Percentiles rank a stretch among this genome's conserved stretches.
phyloP scores from a whole-genome alignment of 2,113 vertebrate genomes.

The Todiramphus saurophagus region DNA sequence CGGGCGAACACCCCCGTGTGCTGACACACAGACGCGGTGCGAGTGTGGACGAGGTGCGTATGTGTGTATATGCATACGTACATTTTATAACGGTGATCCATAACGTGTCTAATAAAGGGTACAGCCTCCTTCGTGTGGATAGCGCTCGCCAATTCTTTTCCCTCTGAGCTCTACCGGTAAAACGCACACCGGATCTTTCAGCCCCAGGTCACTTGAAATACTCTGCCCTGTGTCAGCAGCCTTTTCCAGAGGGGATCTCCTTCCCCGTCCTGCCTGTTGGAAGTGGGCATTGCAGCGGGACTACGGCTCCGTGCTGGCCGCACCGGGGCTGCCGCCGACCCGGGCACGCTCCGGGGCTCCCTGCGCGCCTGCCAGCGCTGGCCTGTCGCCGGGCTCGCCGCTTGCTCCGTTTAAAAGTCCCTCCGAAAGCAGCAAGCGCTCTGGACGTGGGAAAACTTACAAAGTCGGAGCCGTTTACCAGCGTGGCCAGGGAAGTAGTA shows the following conservation, averaged over 20 bases:
- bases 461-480: not conserved
- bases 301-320: not conserved
- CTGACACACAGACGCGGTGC: not conserved
- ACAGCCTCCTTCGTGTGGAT: not conserved
- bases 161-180: not conserved
- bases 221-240: not conserved
- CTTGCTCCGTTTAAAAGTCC: not conserved
- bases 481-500: not conserved
- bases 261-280: not conserved
- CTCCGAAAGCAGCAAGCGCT: not conserved
- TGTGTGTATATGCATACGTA: accelerated
- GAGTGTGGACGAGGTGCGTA: too few species aligned
- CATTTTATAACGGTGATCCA: not conserved
- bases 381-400: not conserved
- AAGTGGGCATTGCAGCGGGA: not conserved
- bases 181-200: not conserved
- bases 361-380: not conserved
- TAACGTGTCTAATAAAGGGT: not conserved
- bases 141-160: not conserved
- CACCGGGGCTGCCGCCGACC: not conserved
- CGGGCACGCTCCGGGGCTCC: not conserved
- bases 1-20: not conserved
- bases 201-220: not conserved
- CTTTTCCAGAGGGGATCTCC: not conserved
- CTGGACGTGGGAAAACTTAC: not conserved